Conservation (phyloP, 2,113 vertebrate genomes). For the Cyanocitta stelleri region DNA sequence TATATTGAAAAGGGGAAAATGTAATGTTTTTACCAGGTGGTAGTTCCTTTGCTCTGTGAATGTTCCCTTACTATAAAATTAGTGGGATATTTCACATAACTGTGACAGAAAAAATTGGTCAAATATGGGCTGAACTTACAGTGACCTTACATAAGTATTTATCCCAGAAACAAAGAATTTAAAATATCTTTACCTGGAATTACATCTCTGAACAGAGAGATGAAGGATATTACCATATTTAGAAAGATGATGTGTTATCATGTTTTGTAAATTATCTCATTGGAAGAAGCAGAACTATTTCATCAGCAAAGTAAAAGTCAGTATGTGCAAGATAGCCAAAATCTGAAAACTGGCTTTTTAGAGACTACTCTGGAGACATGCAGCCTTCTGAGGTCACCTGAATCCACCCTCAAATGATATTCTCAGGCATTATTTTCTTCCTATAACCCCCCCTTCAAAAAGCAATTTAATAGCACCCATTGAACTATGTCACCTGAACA, state of each 20-base stretch:
- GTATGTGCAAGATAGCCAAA: background rate
- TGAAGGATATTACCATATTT: background rate
- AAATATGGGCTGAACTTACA: background rate
- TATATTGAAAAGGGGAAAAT: background rate
- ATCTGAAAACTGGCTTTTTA: background rate
- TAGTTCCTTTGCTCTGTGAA: background rate
- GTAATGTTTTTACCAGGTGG: slow-evolving; percentile 3
- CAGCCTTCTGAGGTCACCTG: background rate
- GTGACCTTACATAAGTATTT: background rate
- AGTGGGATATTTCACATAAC: background rate
- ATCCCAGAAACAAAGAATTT: background rate
- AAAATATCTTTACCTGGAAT: background rate
- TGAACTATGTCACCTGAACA: background rate
- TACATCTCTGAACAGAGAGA: background rate
- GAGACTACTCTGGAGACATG: background rate
- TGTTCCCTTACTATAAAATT: background rate
- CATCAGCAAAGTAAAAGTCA: background rate
- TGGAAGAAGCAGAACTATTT: background rate
- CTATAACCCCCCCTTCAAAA: background rate
- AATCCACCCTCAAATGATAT: background rate
- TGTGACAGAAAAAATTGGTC: background rate
- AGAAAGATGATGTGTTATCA: background rate
- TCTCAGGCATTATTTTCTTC: background rate
- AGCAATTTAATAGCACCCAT: background rate
- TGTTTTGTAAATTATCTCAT: background rate